These are phyloP conservation scores for Listrodromus nycthemerus DNA, from an alignment of 2,888 invertebrate species.

Conservation along the genomic window DNA sequence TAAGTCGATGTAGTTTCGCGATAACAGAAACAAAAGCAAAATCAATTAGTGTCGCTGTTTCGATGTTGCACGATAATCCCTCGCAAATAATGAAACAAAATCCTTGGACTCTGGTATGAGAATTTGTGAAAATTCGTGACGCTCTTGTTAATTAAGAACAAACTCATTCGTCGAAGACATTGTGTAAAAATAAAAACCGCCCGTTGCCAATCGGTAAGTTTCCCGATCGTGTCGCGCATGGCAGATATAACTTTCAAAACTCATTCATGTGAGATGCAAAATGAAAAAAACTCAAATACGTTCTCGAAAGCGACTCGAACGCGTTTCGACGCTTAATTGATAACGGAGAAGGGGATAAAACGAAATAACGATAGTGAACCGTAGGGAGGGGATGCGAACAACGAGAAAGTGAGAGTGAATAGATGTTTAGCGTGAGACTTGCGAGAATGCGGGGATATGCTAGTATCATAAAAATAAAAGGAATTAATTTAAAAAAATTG, in stretches of 20 bases:
- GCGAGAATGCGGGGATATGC: constrained; percentile 47
- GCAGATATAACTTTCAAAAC: constrained; percentile 25
- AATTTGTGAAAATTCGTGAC: neutral
- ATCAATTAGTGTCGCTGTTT: constrained; percentile 25
- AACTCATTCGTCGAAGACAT: constrained; percentile 3
- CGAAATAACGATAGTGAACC: constrained; percentile 45
- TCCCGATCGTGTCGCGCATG: constrained; percentile 7
- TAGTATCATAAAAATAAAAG: constrained; percentile 43
- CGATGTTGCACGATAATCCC: constrained; percentile 40
- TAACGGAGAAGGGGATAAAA: constrained; percentile 42
- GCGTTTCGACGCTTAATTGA: constrained; percentile 35
- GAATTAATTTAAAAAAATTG: constrained; percentile 28
- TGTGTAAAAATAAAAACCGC: neutral
- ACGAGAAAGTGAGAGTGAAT: constrained; percentile 42
- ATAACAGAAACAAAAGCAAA: neutral
- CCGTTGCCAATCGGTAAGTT: constrained; percentile 22
- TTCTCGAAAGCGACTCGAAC: constrained; percentile 33
- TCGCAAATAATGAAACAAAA: constrained; percentile 17
- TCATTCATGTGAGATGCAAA: constrained; percentile 37
- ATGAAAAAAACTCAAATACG: constrained; percentile 8
- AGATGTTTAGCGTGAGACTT: constrained; percentile 21
- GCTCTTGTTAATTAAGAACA: constrained; percentile 19
- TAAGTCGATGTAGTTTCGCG: constrained; percentile 31
- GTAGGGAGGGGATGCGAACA: constrained; percentile 29
- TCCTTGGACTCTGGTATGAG: neutral